Base-by-base conservation (phyloP, 2,888 invertebrate species). In the Cenopis cana region DNA sequence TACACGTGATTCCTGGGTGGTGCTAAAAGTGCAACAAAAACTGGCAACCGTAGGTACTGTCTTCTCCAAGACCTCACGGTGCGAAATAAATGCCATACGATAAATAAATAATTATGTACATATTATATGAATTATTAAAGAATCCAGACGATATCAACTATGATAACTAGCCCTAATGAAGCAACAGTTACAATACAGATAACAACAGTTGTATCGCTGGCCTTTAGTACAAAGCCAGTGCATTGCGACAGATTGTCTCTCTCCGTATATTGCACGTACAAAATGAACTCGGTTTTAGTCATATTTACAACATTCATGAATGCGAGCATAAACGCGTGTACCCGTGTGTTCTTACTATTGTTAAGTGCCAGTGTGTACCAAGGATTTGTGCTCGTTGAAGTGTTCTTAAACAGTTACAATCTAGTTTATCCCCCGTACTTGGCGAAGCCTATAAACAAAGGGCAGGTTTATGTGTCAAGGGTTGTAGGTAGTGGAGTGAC, bases 301-400 rank as follows among this genome's bases (percentile, higher is more conserved):
- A 5, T 87, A 36, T 79, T 78, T 56, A 81, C 76, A 72, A 78
- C 83, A 41, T 89, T 85, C 78, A 83, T 90, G 41, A 88, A 90
- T 72, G 80, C 76, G 1, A 77, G 84, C 33, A 76, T 88, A 1
- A 87, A 88, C 72, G 75, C 87, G 46, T 78, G 85, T 3, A 91
- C 90, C 0, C 81, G 91, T 10, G 76, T 86, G 0, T 75, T 90
- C 17, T 78, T 93, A 68, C 84, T 93, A 68, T 73, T 92, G 71
- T 62, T 91, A 10, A 89, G 88, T 79, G 87, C 89, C 1, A 81
- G 81, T 68, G 82, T 93, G 36, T 93, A 91, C 52, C 90, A 93
- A 69, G 78, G 81, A 24, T 93, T 93, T 76, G 86, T 93, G 71
- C 76, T 91, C 10, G 85, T 82, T 9, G 93, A 93, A 84, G 85